phyloP scores from a whole-genome alignment of 64 coral and sea anemone genomes.

The Astreopora myriophthalma region DNA sequence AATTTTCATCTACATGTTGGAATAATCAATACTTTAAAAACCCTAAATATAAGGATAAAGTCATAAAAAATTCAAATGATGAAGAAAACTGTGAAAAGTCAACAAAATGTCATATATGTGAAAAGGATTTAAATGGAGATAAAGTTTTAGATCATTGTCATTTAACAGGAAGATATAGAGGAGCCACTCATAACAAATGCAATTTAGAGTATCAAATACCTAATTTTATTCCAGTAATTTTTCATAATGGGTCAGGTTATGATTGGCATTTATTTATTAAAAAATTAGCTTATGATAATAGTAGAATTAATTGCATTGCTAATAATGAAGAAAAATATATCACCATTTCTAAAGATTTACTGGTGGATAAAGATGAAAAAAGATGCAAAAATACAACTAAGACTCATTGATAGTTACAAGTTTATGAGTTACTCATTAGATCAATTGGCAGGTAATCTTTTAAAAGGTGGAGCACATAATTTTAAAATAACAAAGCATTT shows the following conservation, averaged over 20 bases:
- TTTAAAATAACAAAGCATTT: background rate
- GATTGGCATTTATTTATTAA: slow-evolving; percentile 38
- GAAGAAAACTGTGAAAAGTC: too few species aligned
- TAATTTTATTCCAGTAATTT: background rate
- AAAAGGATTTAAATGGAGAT: background rate
- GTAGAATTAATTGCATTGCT: slow-evolving; percentile 39
- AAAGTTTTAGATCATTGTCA: slow-evolving; percentile 34
- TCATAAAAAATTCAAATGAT: too few species aligned
- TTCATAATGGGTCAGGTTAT: slow-evolving; percentile 44
- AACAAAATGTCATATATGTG: slow-evolving; percentile 1
- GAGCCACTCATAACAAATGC: slow-evolving; percentile 42
- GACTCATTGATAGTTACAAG: background rate
- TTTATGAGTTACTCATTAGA: background rate
- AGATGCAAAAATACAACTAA: background rate
- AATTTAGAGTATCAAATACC: slow-evolving; percentile 35
- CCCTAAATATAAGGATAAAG: too few species aligned
- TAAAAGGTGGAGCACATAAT: background rate
- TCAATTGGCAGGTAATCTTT: background rate
- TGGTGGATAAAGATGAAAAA: background rate
- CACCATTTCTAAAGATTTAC: background rate
- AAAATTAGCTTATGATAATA: slow-evolving; percentile 14
- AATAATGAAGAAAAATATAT: background rate
- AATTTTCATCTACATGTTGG: too few species aligned
- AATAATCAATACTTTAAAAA: too few species aligned
- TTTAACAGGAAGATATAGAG: slow-evolving; percentile 20